Evolutionary conservation across 2,797 vertebrate species (phyloP).

Genomic region (Oophaga sylvatica): DNA sequence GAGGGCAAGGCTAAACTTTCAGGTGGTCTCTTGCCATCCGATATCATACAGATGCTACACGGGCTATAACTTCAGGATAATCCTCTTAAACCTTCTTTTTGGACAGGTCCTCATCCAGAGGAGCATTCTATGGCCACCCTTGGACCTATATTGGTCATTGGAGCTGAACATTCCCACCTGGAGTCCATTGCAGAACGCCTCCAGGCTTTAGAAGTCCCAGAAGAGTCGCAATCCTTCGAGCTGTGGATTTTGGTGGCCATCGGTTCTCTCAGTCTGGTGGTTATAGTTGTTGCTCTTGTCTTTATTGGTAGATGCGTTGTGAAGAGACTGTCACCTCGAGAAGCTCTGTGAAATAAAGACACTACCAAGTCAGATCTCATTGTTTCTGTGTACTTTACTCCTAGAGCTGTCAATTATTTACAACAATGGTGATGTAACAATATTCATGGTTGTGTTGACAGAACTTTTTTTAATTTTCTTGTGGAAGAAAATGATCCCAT

Average conservation of each 20-base stretch:
- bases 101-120: not conserved
- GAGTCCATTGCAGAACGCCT: not conserved
- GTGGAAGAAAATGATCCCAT: too few relatives aligned
- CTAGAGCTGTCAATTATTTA: too few relatives aligned
- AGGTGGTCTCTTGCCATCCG: too few relatives aligned
- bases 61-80: not conserved
- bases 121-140: slow-evolving; percentile 1
- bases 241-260: slow-evolving; percentile 30
- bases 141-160: slow-evolving; percentile 28
- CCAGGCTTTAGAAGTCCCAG: not conserved
- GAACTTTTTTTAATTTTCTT: too few relatives aligned
- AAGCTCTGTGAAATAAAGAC: not conserved
- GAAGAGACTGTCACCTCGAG: not conserved
- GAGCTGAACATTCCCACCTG: not conserved
- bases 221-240: not conserved
- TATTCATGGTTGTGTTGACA: too few relatives aligned
- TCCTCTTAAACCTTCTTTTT: not conserved
- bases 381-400: not conserved
- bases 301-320: not conserved
- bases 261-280: not conserved
- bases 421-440: too few relatives aligned
- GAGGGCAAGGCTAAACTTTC: too few relatives aligned
- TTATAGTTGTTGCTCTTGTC: not conserved
- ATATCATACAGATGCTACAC: too few relatives aligned
- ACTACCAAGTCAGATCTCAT: not conserved